A percentile compares a stretch with the other conserved stretches of the same genome.
These are phyloP conservation scores for Bolborhynchus lineola DNA, from an alignment of 2,113 vertebrate species.

Conservation along the genomic window DNA sequence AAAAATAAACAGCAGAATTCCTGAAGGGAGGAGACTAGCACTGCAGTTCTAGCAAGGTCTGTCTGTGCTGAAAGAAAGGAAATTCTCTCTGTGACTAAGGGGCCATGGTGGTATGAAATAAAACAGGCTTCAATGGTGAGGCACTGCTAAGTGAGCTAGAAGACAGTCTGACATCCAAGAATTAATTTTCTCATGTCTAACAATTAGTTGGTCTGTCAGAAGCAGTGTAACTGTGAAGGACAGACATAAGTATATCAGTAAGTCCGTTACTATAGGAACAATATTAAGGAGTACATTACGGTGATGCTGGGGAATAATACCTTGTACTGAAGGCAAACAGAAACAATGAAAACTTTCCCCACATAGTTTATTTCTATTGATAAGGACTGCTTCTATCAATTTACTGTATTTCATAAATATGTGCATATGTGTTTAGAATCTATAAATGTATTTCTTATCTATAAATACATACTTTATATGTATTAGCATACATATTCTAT, in stretches of 20 bases:
- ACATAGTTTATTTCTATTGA: neutral
- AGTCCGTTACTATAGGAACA: neutral
- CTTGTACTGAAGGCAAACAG: neutral
- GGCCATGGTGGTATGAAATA: neutral
- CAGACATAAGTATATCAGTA: neutral
- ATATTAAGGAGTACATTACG: neutral
- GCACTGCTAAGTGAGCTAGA: neutral
- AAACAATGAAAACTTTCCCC: neutral
- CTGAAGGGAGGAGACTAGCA: neutral
- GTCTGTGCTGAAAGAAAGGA: neutral
- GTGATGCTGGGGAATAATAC: neutral
- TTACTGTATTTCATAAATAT: neutral
- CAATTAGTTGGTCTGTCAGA: neutral
- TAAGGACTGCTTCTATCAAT: neutral
- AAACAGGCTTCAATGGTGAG: neutral
- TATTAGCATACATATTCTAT: neutral
- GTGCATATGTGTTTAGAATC: neutral
- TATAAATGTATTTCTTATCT: neutral
- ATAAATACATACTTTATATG: neutral
- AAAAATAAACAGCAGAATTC: conserved; percentile 5
- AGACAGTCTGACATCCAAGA: neutral
- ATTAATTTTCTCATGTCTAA: neutral
- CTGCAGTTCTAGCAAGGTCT: neutral
- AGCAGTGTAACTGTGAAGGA: neutral
- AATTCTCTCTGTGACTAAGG: neutral